Conservation (phyloP, 1,140 invertebrate species). For the Chymomyza costata region DNA sequence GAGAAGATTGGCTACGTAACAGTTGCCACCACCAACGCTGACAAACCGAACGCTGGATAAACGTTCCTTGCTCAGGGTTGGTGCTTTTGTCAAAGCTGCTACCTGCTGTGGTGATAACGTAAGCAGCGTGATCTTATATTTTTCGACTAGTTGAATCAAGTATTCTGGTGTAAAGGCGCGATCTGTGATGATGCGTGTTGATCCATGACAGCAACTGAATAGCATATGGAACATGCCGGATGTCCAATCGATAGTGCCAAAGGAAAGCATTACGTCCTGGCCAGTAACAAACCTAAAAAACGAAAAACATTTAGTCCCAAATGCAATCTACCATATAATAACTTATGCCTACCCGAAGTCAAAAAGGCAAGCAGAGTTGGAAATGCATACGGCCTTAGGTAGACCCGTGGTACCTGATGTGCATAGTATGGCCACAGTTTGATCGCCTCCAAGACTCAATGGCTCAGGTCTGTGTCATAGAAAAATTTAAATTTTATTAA, state of each 20-base stretch:
- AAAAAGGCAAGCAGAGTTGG: conserved; percentile 77
- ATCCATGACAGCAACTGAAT: conserved; percentile 58
- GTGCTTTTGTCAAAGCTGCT: conserved; percentile 47
- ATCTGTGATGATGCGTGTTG: conserved; percentile 63
- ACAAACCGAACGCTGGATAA: conserved; percentile 52
- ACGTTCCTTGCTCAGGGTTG: conserved; percentile 48
- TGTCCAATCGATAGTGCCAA: conserved; percentile 69
- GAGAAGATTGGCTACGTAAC: conserved; percentile 58
- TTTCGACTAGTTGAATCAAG: conserved; percentile 58
- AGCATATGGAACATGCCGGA: conserved; percentile 66
- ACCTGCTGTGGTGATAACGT: conserved; percentile 61
- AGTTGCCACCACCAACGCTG: conserved; percentile 60
- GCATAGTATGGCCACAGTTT: conserved; percentile 74
- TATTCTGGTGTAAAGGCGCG: conserved; percentile 60
- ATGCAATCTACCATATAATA: too few relatives aligned
- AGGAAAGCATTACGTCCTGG: conserved; percentile 65
- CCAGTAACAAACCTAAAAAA: conserved; percentile 58
- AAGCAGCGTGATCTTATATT: conserved; percentile 61
- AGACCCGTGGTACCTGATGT: conserved; percentile 86
- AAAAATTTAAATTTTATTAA: not conserved
- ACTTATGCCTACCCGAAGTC: conserved; percentile 64
- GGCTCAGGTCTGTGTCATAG: conserved; percentile 50
- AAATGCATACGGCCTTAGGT: conserved; percentile 86
- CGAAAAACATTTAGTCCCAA: too few relatives aligned
- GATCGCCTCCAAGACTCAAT: conserved; percentile 55